Evolutionary conservation across 2,113 vertebrate species (phyloP), one percentile per base, ranked within the genome.

Genomic region (Chloroceryle aenea): DNA sequence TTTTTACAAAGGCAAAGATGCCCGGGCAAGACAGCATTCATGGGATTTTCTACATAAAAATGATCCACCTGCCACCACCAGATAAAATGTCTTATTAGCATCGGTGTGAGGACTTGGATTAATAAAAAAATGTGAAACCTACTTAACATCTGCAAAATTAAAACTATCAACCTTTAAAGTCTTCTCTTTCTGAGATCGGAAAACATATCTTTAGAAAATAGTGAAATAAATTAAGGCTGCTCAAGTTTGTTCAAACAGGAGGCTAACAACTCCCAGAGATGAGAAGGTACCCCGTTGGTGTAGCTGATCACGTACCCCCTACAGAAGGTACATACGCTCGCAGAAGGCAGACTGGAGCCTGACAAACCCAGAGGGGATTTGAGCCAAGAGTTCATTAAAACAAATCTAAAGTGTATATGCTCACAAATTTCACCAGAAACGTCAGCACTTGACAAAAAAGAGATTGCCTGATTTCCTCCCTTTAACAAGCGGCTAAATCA

Each of bases 391-490:
- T 34, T 80, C 90, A 50, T 27, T 3, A 69, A 34, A 73, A 48
- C n/a, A 50, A 50, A 42, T 22, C 45, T 48, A 7, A 63, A 47
- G 15, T 0, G 0, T 22, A 11, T 1, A 8, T 1, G 22, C 29
- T 72, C 81, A 15, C 63, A 32, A 12, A 81, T 34, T 36, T 47
- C 64, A 32, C 36, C 80, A 80, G 72, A 10, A 32, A 16, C 5
- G 22, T 15, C 85, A 86, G 82, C 67, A 80, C 68, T 2, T 74
- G n/a, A 40, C 79, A 83, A 14, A 50, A 53, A 85, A 73, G 73
- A 62, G 30, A 45, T 53, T 23, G 32, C 27, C 50, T 23, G 3
- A 34, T 74, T 55, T 63, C 42, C 55, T 62, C 50, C 55, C 23
- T 52, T 58, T 80, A 63, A 42, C 55, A 36, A 43, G 43, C 64